A percentile compares a stretch with the other conserved stretches of the same genome.
Evolutionary conservation across 2,888 invertebrate genomes (phyloP).

Genomic region (Xestia xanthographa): DNA sequence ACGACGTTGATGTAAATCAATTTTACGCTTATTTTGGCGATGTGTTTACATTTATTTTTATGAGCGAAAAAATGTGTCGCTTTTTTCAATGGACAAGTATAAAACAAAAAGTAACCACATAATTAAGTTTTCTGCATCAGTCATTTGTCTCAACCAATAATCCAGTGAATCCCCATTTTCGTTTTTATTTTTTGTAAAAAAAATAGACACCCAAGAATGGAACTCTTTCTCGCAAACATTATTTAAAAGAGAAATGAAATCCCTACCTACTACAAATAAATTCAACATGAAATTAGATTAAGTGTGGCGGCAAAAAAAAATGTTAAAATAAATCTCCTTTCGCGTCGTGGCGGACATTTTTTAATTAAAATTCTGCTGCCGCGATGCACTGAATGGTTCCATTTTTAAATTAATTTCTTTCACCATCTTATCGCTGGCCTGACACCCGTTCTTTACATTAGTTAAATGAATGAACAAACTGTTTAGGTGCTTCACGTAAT

Average conservation of each 20-base stretch:
- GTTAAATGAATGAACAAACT: constrained; percentile 56
- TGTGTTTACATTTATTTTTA: constrained; percentile 4
- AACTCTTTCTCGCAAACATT: neutral
- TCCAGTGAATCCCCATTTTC: neutral
- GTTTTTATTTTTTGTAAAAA: neutral
- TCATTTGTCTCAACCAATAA: neutral
- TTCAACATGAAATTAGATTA: constrained; percentile 51
- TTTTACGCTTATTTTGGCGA: neutral
- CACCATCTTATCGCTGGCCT: constrained; percentile 61
- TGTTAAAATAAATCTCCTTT: constrained; percentile 65
- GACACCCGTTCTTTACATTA: constrained; percentile 59
- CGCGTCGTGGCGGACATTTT: constrained; percentile 68
- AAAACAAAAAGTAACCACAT: neutral
- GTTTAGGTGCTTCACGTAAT: constrained; percentile 37
- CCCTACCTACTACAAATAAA: constrained; percentile 38
- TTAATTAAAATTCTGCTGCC: constrained; percentile 76
- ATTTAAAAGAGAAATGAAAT: constrained; percentile 26
- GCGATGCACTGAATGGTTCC: constrained; percentile 70
- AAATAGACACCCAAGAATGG: neutral
- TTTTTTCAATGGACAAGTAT: neutral
- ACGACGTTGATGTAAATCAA: neutral
- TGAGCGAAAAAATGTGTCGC: neutral
- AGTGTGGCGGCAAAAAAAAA: constrained; percentile 52
- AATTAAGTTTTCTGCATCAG: neutral
- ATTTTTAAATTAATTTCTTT: constrained; percentile 71